These are phyloP conservation scores for Vombatus ursinus DNA, from an alignment of 2,113 vertebrate genomes.

Conservation along the genomic window DNA sequence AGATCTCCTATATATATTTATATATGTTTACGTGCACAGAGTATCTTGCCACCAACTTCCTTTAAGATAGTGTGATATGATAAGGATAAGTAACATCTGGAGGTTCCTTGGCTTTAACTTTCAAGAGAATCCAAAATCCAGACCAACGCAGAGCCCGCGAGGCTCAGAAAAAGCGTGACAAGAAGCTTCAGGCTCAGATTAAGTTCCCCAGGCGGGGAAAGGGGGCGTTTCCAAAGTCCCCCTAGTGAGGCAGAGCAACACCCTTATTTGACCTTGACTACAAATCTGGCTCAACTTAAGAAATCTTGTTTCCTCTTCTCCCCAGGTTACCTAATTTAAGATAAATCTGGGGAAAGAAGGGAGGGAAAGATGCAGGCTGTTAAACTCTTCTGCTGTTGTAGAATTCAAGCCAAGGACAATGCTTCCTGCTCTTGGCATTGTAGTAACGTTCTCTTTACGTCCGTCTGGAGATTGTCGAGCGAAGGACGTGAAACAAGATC, in stretches of 20 bases:
- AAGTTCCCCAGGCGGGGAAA: background rate
- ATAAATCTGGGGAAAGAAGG: background rate
- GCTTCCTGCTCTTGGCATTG: constrained; percentile 7
- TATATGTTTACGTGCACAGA: constrained; percentile 5
- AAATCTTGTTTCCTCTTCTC: constrained; percentile 38
- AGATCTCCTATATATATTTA: constrained; percentile 38
- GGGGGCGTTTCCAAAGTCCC: constrained; percentile 42
- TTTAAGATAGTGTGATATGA: background rate
- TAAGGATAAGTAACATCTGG: background rate
- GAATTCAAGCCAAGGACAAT: constrained; percentile 26
- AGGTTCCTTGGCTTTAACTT: background rate
- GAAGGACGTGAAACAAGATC: constrained; percentile 71
- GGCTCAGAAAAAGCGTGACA: background rate
- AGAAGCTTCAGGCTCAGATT: background rate
- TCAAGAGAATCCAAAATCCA: background rate
- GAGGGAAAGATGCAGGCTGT: constrained; percentile 10
- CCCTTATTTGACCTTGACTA: constrained; percentile 74
- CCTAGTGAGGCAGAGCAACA: constrained; percentile 28
- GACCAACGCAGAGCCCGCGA: background rate
- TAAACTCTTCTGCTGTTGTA: constrained; percentile 1
- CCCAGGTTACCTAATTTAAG: background rate
- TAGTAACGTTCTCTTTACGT: constrained; percentile 3
- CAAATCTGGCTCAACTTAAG: constrained; percentile 33
- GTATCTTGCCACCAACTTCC: background rate
- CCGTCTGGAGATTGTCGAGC: constrained; percentile 38